phyloP scores from a whole-genome alignment of 2,888 invertebrate species.

The Leuctra nigra region DNA sequence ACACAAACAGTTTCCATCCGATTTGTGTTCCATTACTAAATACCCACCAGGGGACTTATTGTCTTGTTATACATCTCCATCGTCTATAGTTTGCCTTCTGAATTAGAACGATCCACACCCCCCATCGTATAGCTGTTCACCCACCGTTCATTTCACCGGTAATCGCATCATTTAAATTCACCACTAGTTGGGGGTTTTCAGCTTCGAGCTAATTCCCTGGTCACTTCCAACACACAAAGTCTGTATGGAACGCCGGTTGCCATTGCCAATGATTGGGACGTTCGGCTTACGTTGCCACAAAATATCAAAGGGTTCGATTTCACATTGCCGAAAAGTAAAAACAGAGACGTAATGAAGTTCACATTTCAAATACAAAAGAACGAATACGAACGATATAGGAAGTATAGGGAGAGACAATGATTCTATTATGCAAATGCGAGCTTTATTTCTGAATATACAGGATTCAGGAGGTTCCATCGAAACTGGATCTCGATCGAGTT shows the following conservation, averaged over 20 bases:
- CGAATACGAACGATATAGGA: too few species aligned
- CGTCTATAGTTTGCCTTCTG: not conserved
- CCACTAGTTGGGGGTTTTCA: not conserved
- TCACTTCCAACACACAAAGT: not conserved
- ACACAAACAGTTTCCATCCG: too few species aligned
- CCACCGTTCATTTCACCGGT: not conserved
- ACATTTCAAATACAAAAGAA: too few species aligned
- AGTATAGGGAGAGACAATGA: too few species aligned
- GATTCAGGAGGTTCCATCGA: too few species aligned
- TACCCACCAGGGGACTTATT: too few species aligned
- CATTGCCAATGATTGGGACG: constrained; percentile 1
- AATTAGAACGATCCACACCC: constrained; percentile 2
- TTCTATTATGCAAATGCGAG: too few species aligned
- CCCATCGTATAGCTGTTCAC: not conserved
- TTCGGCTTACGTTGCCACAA: not conserved
- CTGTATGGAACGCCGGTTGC: not conserved
- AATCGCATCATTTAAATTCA: constrained; percentile 10
- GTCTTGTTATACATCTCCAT: too few species aligned
- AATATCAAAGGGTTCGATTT: constrained; percentile 2
- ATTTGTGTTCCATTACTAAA: too few species aligned
- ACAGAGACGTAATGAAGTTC: not conserved
- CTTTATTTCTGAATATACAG: too few species aligned
- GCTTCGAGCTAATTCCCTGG: constrained; percentile 7
- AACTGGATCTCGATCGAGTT: too few species aligned
- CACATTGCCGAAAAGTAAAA: not conserved